A percentile compares a stretch with the other conserved stretches of the same genome.
These are phyloP conservation scores for Globia sparganii DNA, from an alignment of 2,888 invertebrate genomes.

Conservation along the genomic window DNA sequence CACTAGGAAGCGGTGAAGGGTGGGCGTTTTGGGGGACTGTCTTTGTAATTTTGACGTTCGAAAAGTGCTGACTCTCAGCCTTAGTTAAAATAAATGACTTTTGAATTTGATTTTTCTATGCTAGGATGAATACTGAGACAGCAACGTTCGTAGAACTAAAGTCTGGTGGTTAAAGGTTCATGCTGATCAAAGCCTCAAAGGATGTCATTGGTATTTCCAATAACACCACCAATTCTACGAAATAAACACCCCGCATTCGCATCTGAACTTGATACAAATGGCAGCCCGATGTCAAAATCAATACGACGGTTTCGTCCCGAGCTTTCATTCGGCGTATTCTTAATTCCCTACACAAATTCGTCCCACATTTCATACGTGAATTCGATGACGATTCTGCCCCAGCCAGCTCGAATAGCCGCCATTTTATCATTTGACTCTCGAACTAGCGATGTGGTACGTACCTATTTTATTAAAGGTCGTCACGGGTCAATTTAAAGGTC, in stretches of 20 bases:
- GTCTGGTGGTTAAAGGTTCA: not conserved
- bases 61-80: too few species aligned
- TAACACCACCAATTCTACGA: not conserved
- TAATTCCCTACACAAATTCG: slow-evolving; percentile 16
- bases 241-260: not conserved
- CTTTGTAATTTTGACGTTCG: too few species aligned
- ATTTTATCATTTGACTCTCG: slow-evolving; percentile 26
- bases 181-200: not conserved
- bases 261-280: not conserved
- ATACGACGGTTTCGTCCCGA: not conserved
- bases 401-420: slow-evolving; percentile 4
- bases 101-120: too few species aligned
- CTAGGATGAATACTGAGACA: not conserved
- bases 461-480: slow-evolving; percentile 24
- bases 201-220: not conserved
- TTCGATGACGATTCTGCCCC: slow-evolving; percentile 6
- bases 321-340: slow-evolving; percentile 5
- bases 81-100: too few species aligned
- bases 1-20: too few species aligned
- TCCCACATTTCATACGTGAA: not conserved
- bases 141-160: not conserved
- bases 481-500: slow-evolving; percentile 30
- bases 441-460: slow-evolving; percentile 6
- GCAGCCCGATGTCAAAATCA: not conserved
- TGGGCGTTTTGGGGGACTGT: too few species aligned